phyloP scores from a whole-genome alignment of 2,888 invertebrate genomes.

The Dasypogon diadema region DNA sequence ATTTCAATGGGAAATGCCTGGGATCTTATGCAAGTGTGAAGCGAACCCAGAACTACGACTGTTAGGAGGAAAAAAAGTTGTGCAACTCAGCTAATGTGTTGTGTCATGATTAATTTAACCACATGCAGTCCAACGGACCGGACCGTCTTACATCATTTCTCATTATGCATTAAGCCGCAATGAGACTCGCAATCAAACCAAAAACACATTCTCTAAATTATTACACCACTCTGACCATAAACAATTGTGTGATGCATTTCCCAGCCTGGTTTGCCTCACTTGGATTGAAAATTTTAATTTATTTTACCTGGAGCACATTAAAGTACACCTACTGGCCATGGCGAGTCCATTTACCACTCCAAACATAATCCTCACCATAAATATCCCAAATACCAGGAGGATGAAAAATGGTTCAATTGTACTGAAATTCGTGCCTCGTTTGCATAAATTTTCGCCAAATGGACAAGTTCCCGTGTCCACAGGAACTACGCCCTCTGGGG shows the following conservation, averaged over 20 bases:
- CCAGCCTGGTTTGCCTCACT: not conserved
- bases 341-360: conserved; percentile 34
- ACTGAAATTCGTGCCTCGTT: conserved; percentile 51
- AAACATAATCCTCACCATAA: conserved; percentile 48
- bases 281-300: conserved; percentile 46
- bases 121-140: not conserved
- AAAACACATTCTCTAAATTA: conserved; percentile 13
- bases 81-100: conserved; percentile 14
- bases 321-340: conserved; percentile 45
- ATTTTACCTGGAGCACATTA: conserved; percentile 37
- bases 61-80: not conserved
- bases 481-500: conserved; percentile 49
- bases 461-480: conserved; percentile 48
- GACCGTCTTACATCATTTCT: conserved; percentile 4
- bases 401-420: conserved; percentile 53
- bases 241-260: conserved; percentile 25
- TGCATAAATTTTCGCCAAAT: conserved; percentile 52
- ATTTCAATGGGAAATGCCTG: not conserved
- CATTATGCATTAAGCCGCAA: conserved; percentile 36
- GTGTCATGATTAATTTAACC: not conserved
- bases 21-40: not conserved
- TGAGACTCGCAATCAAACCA: not conserved
- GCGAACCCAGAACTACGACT: not conserved
- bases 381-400: conserved; percentile 49
- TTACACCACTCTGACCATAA: conserved; percentile 13